Evolutionary conservation across 1,140 invertebrate species (phyloP), one percentile per base, ranked within the genome.

Genomic region (Brachionus plicatilis): DNA sequence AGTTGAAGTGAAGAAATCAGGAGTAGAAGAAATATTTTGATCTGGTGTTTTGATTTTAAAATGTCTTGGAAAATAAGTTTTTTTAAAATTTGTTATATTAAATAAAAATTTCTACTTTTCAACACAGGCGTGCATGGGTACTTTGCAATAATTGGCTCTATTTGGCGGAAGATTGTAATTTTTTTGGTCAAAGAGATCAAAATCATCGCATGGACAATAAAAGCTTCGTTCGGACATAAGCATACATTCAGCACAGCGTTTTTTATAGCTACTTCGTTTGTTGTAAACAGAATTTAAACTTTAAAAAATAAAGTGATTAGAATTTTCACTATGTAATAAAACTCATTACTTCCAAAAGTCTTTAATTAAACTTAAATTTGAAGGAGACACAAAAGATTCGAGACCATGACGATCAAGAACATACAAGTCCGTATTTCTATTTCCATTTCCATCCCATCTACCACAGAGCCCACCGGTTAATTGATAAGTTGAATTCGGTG

Each of bases 181-280:
- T 24, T 3, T 33, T 14, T 60, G 3, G 27, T 76, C 72, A 50
- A 76, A 76, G 1, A 82, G n/a, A 43, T 60, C 11, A 68, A 82
- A 82, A 65, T 82, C 60, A 68, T 82, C 79, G n/a, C 79, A 82
- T 17, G 79, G 79, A 68, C 79, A 82, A 68, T 82, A 82, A 37
- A 65, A 65, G 17, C 14, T 27, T 24, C 79, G n/a, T 47, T 82
- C 79, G 3, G 79, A 29, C 33, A 82, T 43, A 1, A 82, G 17
- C n/a, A 65, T 24, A 20, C 79, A 82, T 14, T 82, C 53, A 11
- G 79, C 27, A 82, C 79, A 82, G 14, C 79, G 7, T 68, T 82
- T 82, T 65, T 12, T 2, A 43, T 37, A 11, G 27, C 24, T 60
- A 14, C 17, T 45, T 3, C 20, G 8, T 37, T 43, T 60, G 12